Conservation (phyloP, 2,113 vertebrate species). For the Paraplagusia blochii region DNA sequence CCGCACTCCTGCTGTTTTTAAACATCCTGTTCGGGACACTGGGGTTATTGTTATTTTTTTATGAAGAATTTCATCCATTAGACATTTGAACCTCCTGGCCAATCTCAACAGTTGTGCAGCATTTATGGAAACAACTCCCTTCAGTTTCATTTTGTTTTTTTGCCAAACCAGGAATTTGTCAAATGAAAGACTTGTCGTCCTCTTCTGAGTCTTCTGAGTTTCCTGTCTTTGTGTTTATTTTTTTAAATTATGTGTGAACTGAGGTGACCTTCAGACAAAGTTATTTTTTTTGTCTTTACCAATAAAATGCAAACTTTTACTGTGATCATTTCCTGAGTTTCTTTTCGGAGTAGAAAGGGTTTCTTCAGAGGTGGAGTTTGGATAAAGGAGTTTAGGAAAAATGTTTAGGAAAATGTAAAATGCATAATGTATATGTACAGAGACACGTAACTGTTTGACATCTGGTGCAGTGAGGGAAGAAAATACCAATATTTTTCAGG, state of each 20-base stretch:
- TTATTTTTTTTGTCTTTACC: conserved; percentile 38
- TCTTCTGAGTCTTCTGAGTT: conserved; percentile 29
- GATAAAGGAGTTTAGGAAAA: too few relatives aligned
- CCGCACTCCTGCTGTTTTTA: conserved; percentile 25
- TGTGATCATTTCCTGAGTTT: conserved; percentile 6
- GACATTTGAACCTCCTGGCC: conserved; percentile 19
- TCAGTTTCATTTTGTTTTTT: conserved; percentile 19
- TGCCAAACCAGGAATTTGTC: conserved; percentile 41
- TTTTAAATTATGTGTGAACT: conserved; percentile 22
- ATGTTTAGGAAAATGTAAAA: too few relatives aligned
- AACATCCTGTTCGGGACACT: conserved; percentile 8
- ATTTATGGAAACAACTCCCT: neutral
- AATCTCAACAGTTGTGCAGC: neutral
- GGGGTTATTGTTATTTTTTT: neutral
- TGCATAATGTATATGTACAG: too few relatives aligned
- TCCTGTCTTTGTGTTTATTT: conserved; percentile 20
- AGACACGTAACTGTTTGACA: too few relatives aligned
- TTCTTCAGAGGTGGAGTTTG: too few relatives aligned
- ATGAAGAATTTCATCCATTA: neutral
- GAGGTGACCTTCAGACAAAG: conserved; percentile 40
- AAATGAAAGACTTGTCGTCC: conserved; percentile 20
- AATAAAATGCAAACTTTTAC: conserved; percentile 61
- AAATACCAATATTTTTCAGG: too few relatives aligned
- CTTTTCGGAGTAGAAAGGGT: neutral
- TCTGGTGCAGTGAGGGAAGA: too few relatives aligned